Conservation (phyloP, 2,113 vertebrate species). For the Larimichthys polyactis region DNA sequence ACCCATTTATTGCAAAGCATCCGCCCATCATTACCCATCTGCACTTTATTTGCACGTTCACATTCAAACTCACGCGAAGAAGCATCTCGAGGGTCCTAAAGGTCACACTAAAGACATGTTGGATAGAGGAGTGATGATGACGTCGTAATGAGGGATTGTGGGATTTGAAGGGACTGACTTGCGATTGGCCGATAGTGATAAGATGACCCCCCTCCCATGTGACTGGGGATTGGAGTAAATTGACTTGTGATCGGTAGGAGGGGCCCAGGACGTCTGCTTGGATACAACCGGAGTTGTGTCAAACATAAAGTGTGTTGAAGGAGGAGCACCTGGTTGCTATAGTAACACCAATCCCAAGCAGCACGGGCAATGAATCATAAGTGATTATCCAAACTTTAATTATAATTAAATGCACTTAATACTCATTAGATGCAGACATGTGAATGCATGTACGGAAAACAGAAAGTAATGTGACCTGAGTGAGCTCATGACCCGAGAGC, state of each 20-base stretch:
- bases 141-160: conserved; percentile 55
- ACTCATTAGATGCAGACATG: conserved; percentile 11
- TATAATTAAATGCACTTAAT: conserved; percentile 55
- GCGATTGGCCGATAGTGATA: conserved; percentile 63
- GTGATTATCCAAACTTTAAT: conserved; percentile 69
- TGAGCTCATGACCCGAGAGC: conserved; percentile 19
- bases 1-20: background rate
- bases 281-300: conserved; percentile 43
- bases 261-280: conserved; percentile 3
- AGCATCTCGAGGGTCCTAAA: conserved; percentile 26
- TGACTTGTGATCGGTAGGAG: conserved; percentile 67
- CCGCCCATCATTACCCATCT: background rate
- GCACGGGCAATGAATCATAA: conserved; percentile 61
- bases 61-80: background rate
- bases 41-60: background rate
- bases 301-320: conserved; percentile 52
- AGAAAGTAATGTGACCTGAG: conserved; percentile 28
- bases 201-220: conserved; percentile 43
- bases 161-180: conserved; percentile 67
- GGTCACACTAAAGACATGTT: conserved; percentile 53
- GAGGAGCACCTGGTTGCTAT: conserved; percentile 44
- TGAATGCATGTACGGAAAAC: conserved; percentile 4
- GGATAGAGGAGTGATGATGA: conserved; percentile 50
- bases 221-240: conserved; percentile 60
- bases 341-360: conserved; percentile 60